Evolutionary conservation across 2,888 invertebrate genomes (phyloP).

Genomic region (Himalopsyche japonica): DNA sequence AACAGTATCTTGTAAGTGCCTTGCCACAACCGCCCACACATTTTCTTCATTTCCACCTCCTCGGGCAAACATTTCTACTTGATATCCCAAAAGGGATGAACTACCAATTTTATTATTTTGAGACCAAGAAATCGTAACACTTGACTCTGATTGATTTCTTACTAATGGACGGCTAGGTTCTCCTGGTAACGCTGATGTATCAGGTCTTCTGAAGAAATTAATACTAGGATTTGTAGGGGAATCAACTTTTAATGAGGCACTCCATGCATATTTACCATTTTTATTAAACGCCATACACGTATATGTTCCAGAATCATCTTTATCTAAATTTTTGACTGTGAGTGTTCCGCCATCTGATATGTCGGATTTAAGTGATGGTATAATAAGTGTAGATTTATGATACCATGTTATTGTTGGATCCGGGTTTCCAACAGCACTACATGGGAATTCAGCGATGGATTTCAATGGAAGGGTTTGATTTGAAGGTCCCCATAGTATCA

Average conservation of each 20-base stretch:
- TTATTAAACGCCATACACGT: conserved; percentile 83
- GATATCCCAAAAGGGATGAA: conserved; percentile 81
- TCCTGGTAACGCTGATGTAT: conserved; percentile 79
- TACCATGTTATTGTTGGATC: conserved; percentile 82
- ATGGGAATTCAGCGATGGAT: conserved; percentile 83
- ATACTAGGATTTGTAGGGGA: conserved; percentile 80
- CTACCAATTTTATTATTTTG: conserved; percentile 84
- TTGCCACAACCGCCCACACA: conserved; percentile 65
- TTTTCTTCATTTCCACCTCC: conserved; percentile 47
- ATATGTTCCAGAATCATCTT: conserved; percentile 74
- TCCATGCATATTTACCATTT: conserved; percentile 89
- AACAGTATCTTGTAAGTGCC: conserved; percentile 71
- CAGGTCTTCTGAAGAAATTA: conserved; percentile 79
- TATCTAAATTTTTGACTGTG: conserved; percentile 72
- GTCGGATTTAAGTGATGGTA: conserved; percentile 69
- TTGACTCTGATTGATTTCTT: conserved; percentile 73
- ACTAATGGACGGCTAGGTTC: conserved; percentile 80
- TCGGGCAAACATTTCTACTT: conserved; percentile 74
- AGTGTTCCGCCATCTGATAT: conserved; percentile 74
- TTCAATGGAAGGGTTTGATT: conserved; percentile 91
- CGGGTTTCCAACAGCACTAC: conserved; percentile 80
- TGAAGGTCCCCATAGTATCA: conserved; percentile 86
- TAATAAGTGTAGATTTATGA: conserved; percentile 74
- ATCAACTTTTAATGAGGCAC: conserved; percentile 75
- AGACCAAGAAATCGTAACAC: conserved; percentile 81